phyloP scores from a whole-genome alignment of 2,113 vertebrate genomes.

The Urocitellus parryii region DNA sequence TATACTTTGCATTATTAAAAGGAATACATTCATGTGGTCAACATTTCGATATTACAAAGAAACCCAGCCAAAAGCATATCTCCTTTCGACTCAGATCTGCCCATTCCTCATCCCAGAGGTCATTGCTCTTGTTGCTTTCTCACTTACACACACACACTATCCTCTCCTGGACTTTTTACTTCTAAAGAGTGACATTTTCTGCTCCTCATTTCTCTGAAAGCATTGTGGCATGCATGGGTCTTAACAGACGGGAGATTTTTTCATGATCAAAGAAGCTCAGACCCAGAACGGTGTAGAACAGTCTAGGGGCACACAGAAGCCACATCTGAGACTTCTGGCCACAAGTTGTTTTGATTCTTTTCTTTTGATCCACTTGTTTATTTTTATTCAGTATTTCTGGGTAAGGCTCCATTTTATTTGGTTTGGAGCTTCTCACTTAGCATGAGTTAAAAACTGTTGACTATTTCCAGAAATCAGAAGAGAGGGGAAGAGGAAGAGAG shows the following conservation, averaged over 20 bases:
- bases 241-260: slow-evolving; percentile 4
- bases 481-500: not conserved
- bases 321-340: not conserved
- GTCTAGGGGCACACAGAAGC: not conserved
- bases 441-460: not conserved
- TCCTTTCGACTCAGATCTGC: not conserved
- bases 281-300: not conserved
- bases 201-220: slow-evolving; percentile 12
- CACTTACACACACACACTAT: not conserved
- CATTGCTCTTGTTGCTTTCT: not conserved
- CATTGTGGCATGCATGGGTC: not conserved
- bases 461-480: not conserved
- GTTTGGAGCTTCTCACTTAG: not conserved
- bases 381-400: not conserved
- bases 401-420: not conserved
- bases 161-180: not conserved
- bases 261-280: not conserved
- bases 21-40: not conserved
- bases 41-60: not conserved
- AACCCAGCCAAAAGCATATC: not conserved
- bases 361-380: not conserved
- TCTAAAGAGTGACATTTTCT: not conserved
- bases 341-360: not conserved
- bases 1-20: not conserved
- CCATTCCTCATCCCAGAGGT: not conserved